phyloP scores from a whole-genome alignment of 2,113 vertebrate genomes.

The Stomatorhinus ivindoensis region DNA sequence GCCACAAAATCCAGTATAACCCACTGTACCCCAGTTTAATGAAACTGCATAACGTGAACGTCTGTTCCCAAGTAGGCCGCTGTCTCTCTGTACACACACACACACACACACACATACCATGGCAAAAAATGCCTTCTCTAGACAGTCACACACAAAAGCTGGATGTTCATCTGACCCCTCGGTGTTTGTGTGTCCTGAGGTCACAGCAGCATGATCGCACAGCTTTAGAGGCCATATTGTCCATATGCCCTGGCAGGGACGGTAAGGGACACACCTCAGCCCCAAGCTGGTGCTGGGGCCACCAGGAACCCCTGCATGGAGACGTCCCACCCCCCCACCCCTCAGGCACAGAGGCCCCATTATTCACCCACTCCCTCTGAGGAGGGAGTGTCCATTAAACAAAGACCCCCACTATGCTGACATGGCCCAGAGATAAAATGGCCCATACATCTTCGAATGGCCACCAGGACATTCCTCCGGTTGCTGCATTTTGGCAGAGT shows the following conservation, averaged over 20 bases:
- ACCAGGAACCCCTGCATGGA: conserved; percentile 46
- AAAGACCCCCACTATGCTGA: conserved; percentile 7
- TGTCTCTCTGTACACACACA: not conserved
- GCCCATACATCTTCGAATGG: conserved; percentile 13
- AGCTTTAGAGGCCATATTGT: not conserved
- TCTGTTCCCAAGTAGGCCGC: not conserved
- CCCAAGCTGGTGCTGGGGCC: conserved; percentile 10
- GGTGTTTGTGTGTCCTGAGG: not conserved
- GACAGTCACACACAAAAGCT: not conserved
- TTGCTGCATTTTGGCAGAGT: not conserved
- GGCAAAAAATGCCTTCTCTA: not conserved
- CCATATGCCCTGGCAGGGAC: not conserved
- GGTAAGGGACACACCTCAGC: not conserved
- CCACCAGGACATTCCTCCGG: not conserved
- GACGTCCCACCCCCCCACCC: conserved; percentile 27
- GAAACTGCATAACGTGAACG: not conserved
- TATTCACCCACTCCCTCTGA: conserved; percentile 44
- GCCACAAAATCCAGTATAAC: not conserved
- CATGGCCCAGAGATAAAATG: not conserved
- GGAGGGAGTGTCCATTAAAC: conserved; percentile 2
- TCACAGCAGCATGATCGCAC: not conserved
- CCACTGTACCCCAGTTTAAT: not conserved
- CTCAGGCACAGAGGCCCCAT: conserved; percentile 56
- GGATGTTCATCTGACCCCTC: not conserved
- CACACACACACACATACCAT: not conserved